phyloP scores from a whole-genome alignment of 2,797 vertebrate genomes.

The Cyclura pinguis region DNA sequence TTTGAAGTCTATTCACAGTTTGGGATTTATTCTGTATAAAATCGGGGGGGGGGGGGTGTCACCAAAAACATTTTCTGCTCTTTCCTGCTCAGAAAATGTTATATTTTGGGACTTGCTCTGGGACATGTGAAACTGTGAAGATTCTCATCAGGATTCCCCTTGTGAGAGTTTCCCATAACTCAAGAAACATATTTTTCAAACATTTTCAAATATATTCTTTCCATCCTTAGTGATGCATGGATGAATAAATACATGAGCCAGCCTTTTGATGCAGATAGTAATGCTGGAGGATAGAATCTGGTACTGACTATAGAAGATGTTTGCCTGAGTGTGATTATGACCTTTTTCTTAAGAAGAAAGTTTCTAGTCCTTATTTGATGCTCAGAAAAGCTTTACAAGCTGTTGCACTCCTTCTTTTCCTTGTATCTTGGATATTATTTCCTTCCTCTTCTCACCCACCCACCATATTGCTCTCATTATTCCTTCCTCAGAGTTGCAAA shows the following conservation, averaged over 20 bases:
- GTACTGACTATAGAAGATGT: background rate
- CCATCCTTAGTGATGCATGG: background rate
- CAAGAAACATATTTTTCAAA: too few species aligned
- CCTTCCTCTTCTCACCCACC: background rate
- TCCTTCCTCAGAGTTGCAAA: background rate
- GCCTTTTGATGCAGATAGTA: background rate
- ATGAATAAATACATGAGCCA: background rate
- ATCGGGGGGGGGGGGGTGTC: too few species aligned
- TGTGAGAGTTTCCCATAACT: too few species aligned
- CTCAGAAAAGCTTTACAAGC: background rate
- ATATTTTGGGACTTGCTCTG: too few species aligned
- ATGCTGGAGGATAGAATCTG: background rate
- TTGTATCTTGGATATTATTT: background rate
- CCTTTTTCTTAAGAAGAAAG: background rate
- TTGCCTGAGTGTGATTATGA: background rate
- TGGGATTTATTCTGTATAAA: too few species aligned
- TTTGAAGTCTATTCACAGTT: too few species aligned
- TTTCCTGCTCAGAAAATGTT: too few species aligned
- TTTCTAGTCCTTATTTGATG: background rate
- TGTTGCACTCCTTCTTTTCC: background rate
- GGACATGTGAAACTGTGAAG: too few species aligned
- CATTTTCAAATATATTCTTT: too few species aligned
- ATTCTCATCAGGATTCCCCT: too few species aligned
- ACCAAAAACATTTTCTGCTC: too few species aligned
- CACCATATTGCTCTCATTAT: background rate